Evolutionary conservation across 2,113 vertebrate genomes (phyloP).

Genomic region (Varanus komodoensis): DNA sequence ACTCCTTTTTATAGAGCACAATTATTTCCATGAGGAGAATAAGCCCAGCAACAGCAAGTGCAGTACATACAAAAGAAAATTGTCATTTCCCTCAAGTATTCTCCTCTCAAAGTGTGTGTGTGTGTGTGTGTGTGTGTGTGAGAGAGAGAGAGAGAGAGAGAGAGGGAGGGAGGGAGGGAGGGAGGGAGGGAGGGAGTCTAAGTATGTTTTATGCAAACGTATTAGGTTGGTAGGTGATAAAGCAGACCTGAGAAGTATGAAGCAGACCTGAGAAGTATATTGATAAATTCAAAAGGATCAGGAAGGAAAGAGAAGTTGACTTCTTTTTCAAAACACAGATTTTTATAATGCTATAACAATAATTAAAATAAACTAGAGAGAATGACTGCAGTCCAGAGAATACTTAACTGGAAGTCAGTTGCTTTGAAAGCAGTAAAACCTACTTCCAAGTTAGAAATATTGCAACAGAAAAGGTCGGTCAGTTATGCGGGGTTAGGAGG

Average conservation of each 20-base stretch:
- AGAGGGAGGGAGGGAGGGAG: background rate
- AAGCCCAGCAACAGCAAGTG: conserved; percentile 23
- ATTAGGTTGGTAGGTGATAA: background rate
- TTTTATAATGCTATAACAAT: background rate
- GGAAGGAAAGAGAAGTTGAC: background rate
- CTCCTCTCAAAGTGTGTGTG: background rate
- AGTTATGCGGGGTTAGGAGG: background rate
- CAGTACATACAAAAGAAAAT: background rate
- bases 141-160: background rate
- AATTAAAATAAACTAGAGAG: background rate
- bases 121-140: too few species aligned
- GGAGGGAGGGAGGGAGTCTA: rapidly evolving
- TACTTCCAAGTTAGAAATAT: background rate
- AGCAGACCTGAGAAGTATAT: background rate
- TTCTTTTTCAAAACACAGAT: conserved; percentile 7
- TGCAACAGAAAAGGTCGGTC: background rate
- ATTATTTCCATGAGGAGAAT: conserved; percentile 46
- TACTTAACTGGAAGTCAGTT: background rate
- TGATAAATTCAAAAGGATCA: background rate
- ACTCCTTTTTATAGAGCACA: conserved; percentile 21
- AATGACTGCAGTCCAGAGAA: background rate
- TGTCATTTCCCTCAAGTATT: background rate
- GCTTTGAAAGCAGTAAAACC: background rate
- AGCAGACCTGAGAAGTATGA: background rate
- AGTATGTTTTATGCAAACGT: background rate